phyloP scores from a whole-genome alignment of 1,140 invertebrate genomes.

The Harlomillsia oculata region DNA sequence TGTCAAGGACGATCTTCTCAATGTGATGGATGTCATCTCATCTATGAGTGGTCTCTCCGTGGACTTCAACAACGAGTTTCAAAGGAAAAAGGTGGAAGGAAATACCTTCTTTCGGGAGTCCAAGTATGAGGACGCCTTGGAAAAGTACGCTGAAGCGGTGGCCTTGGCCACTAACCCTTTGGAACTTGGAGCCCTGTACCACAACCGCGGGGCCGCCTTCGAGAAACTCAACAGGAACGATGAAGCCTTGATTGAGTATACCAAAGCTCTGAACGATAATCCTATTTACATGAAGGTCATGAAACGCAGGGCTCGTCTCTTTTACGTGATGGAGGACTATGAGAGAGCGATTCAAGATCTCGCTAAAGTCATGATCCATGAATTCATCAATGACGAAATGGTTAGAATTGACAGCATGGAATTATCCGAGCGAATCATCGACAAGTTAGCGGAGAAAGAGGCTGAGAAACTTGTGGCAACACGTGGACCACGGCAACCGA shows the following conservation, averaged over 20 bases:
- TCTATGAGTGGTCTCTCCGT: no score
- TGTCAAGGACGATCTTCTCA: no score
- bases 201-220: slow-evolving; percentile 8
- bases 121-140: slow-evolving; percentile 2
- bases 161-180: neutral
- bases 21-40: no score
- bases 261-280: neutral
- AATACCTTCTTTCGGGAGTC: neutral
- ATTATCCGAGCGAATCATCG: no score
- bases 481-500: neutral
- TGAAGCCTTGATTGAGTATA: neutral
- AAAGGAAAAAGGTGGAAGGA: neutral
- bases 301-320: neutral
- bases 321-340: neutral
- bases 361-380: neutral
- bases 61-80: no score
- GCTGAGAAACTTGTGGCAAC: neutral
- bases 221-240: slow-evolving; percentile 6
- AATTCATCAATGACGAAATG: neutral
- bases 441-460: no score
- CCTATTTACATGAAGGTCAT: slow-evolving; percentile 13
- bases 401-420: neutral
- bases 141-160: slow-evolving; percentile 6
- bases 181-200: slow-evolving; percentile 3
- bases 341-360: slow-evolving; percentile 3